Evolutionary conservation across 2,113 vertebrate species (phyloP).

Genomic region (Psittacus erithacus): DNA sequence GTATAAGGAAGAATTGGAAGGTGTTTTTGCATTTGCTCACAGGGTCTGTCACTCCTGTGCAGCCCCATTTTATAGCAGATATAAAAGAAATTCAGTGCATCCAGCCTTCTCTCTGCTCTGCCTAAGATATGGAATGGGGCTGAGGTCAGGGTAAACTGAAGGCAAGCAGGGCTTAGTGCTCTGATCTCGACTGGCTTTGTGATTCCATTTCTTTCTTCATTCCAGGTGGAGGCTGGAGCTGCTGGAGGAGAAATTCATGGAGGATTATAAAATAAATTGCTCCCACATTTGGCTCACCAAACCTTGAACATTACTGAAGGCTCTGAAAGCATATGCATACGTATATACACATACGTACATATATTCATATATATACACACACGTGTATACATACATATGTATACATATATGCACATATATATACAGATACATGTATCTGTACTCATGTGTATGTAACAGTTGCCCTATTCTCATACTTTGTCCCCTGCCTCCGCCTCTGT

Average conservation of each 20-base stretch:
- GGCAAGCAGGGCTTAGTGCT: not conserved
- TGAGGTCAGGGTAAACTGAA: not conserved
- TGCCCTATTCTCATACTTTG: not conserved
- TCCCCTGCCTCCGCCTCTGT: not conserved
- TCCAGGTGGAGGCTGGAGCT: not conserved
- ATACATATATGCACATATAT: not conserved
- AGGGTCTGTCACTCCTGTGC: not conserved
- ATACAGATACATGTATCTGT: not conserved
- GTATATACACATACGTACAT: not conserved
- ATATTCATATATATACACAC: rapidly evolving
- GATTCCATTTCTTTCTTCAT: not conserved
- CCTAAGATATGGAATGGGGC: not conserved
- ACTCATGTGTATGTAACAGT: rapidly evolving
- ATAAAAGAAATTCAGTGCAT: not conserved
- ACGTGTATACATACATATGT: not conserved
- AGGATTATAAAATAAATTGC: not conserved
- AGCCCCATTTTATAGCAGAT: not conserved
- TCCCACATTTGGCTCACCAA: not conserved
- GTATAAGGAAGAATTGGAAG: not conserved
- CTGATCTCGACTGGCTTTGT: rapidly evolving
- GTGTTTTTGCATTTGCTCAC: not conserved
- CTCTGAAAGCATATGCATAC: rapidly evolving
- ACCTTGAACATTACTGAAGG: not conserved
- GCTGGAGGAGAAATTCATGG: not conserved
- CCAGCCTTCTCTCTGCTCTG: not conserved